Percentiles rank a stretch among this genome's conserved stretches.
Evolutionary conservation across 2,113 vertebrate species (phyloP).

Genomic region (Cercocebus atys): DNA sequence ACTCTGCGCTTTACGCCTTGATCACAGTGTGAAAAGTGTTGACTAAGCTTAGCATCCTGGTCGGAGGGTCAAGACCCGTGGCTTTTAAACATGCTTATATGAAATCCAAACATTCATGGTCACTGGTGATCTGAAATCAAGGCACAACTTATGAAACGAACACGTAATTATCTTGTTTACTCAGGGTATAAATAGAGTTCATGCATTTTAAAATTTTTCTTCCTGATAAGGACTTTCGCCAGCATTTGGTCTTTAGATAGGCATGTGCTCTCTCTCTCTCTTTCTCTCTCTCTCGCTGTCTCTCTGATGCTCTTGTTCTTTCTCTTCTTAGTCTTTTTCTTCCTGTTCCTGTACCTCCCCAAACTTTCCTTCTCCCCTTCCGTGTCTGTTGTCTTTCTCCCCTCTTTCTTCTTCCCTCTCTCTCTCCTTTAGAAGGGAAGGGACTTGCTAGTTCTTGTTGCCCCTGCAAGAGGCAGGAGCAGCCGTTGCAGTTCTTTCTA

Average conservation of each 20-base stretch:
- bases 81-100: slow-evolving; percentile 61
- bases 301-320: not conserved
- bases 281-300: accelerated
- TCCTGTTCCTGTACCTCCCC: too few relatives aligned
- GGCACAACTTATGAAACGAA: slow-evolving; percentile 66
- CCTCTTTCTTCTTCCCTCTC: not conserved
- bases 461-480: not conserved
- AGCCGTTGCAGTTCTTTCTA: not conserved
- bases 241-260: slow-evolving; percentile 47
- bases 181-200: slow-evolving; percentile 74
- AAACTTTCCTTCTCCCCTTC: not conserved
- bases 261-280: not conserved
- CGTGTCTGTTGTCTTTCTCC: not conserved
- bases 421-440: not conserved
- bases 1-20: slow-evolving; percentile 27
- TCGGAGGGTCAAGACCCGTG: slow-evolving; percentile 46
- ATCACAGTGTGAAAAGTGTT: slow-evolving; percentile 47
- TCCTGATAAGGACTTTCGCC: slow-evolving; percentile 73
- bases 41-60: slow-evolving; percentile 59
- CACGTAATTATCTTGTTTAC: slow-evolving; percentile 75
- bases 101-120: slow-evolving; percentile 71
- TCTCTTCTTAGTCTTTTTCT: not conserved
- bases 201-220: slow-evolving; percentile 72
- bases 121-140: slow-evolving; percentile 63
- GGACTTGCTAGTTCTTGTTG: not conserved